Base-by-base conservation (phyloP, 2,888 invertebrate genomes). In the Cotesia congregata region DNA sequence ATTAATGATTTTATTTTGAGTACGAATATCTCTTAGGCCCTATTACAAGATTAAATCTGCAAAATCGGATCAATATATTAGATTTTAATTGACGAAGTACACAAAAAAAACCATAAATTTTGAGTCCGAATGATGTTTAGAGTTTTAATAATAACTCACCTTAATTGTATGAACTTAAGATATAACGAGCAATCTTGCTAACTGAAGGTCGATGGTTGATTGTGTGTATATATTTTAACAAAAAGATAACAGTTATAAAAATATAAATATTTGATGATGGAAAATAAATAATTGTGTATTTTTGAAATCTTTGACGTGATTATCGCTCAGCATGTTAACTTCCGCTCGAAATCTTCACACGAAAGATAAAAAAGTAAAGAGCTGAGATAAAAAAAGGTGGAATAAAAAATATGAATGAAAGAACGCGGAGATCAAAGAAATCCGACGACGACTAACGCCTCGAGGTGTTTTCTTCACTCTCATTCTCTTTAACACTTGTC, bases 281-380 rank as follows among this genome's bases (percentile, higher is more conserved):
- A 30, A 59, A 30, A 20, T 59, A 6, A 41, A 62, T 61, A 9
- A 30, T 62, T 39, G 30, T 40, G 7, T 17, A 30, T n/a, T 62
- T 20, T 59, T 59, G 59, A 6, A 39, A 65, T 73, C 12, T 73
- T 73, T 67, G 67, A 73, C 73, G 60, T 73, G 41, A 73, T 73
- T 73, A 67, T 73, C 67, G 38, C 67, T n/a, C 65, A 59, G 67
- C 67, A 67, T 20, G 67, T 73, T 59, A 73, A 73, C 59, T 73
- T 67, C 67, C 60, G 67, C 59, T 73, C 59, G 12, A 59, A 17
- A 73, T 61, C 50, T 41, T 50, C 38, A 73, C 72, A 72, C 50
- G 50, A 50, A 50, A 50, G 50, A 50, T 50, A 50, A 50, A 50
- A 50, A 50, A 50, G 12, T 50, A 50, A 50, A 50, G 12, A 50